phyloP scores from a whole-genome alignment of 2,888 invertebrate genomes.

The Apodemia hepburni region DNA sequence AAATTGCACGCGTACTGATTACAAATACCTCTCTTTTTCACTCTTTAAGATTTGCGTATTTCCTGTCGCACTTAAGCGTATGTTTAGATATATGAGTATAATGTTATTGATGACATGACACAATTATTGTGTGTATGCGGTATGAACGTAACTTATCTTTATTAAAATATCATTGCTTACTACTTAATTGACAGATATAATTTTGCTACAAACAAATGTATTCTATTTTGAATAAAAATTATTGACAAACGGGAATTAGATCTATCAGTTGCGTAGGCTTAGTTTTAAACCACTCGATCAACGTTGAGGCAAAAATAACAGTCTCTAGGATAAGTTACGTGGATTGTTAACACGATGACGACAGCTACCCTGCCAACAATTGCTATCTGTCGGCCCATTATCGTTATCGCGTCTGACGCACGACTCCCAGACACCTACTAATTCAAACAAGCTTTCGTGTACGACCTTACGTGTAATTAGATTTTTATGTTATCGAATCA shows the following conservation, averaged over 20 bases:
- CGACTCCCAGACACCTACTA: conserved; percentile 27
- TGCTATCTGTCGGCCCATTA: conserved; percentile 39
- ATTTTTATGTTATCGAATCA: conserved; percentile 17
- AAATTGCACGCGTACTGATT: too few relatives aligned
- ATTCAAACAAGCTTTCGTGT: conserved; percentile 11
- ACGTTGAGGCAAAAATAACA: not conserved
- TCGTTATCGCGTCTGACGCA: conserved; percentile 47
- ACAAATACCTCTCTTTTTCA: too few relatives aligned
- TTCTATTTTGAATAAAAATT: too few relatives aligned
- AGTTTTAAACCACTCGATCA: not conserved
- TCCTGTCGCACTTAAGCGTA: too few relatives aligned
- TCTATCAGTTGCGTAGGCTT: not conserved
- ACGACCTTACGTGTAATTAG: conserved; percentile 9
- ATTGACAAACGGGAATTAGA: not conserved
- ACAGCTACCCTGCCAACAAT: conserved; percentile 33
- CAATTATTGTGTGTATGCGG: too few relatives aligned
- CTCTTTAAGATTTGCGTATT: too few relatives aligned
- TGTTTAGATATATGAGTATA: too few relatives aligned
- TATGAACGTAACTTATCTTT: too few relatives aligned
- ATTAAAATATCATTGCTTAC: too few relatives aligned
- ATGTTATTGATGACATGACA: too few relatives aligned
- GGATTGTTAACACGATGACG: conserved; percentile 34
- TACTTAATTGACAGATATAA: too few relatives aligned
- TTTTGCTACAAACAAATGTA: too few relatives aligned
- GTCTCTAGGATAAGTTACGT: not conserved